Conservation (phyloP, 2,797 vertebrate genomes). For the Tenualosa thibaudeaui region DNA sequence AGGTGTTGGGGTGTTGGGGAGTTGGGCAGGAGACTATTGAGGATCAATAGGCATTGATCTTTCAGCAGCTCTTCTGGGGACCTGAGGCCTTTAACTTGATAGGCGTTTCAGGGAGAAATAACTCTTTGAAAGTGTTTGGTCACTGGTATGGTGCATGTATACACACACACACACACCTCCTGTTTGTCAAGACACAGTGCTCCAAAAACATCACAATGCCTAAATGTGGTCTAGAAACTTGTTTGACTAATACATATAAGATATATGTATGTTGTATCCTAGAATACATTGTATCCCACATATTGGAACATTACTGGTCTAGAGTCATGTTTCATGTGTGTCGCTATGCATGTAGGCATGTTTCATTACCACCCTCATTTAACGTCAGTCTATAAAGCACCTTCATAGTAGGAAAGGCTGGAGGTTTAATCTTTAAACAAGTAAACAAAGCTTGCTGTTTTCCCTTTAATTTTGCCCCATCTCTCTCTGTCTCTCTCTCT, state of each 20-base stretch:
- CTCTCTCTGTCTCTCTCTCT: constrained; percentile 33
- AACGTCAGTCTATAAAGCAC: background rate
- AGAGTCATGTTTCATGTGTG: background rate
- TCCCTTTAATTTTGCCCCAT: background rate
- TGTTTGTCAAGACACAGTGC: background rate
- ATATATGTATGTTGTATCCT: too few relatives aligned
- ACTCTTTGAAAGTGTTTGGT: background rate
- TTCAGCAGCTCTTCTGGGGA: background rate
- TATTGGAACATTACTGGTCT: too few relatives aligned
- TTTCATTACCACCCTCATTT: background rate
- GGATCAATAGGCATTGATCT: constrained; percentile 6
- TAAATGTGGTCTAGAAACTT: constrained; percentile 1
- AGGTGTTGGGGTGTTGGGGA: background rate
- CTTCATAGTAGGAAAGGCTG: background rate
- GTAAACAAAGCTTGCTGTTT: background rate
- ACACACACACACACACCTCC: background rate
- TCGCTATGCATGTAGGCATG: background rate
- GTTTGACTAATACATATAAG: constrained; percentile 16
- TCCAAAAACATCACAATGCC: background rate
- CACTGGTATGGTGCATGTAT: background rate
- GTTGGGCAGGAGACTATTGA: background rate
- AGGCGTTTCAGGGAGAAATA: background rate
- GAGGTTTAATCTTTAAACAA: background rate
- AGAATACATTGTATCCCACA: too few relatives aligned
- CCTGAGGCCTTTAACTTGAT: background rate